phyloP scores from a whole-genome alignment of 2,797 vertebrate genomes.

The Acanthopagrus latus region DNA sequence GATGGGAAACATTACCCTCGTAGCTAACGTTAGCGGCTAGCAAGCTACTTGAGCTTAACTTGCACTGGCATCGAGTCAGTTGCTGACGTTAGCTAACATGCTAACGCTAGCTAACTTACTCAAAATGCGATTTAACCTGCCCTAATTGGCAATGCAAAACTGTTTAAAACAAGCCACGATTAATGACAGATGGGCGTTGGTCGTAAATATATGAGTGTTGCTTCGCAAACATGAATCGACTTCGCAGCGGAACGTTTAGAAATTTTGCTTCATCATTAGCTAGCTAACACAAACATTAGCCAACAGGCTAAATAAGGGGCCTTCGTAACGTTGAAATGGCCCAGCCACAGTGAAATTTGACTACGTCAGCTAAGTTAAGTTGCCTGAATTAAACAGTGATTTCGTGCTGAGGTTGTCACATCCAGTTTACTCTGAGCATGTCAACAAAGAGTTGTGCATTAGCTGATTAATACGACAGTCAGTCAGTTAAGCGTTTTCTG shows the following conservation, averaged over 20 bases:
- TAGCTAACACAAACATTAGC: conserved; percentile 79
- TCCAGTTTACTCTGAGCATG: not conserved
- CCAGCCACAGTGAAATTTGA: not conserved
- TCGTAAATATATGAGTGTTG: not conserved
- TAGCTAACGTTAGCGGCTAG: conserved; percentile 69
- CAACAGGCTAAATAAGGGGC: conserved; percentile 59
- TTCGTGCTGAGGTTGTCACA: not conserved
- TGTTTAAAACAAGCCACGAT: not conserved
- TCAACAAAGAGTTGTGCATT: not conserved
- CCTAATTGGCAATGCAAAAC: not conserved
- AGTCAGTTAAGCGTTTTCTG: conserved; percentile 15
- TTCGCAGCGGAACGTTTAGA: conserved; percentile 28
- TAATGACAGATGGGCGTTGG: not conserved
- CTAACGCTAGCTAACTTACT: conserved; percentile 63
- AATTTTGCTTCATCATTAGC: conserved; percentile 84
- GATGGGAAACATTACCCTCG: conserved; percentile 47
- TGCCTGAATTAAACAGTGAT: not conserved
- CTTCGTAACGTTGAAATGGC: conserved; percentile 44
- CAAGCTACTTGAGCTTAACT: conserved; percentile 58
- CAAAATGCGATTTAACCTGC: conserved; percentile 30
- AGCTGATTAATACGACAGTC: conserved; percentile 12
- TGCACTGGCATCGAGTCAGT: conserved; percentile 60
- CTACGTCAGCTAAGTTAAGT: conserved; percentile 20
- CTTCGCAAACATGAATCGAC: not conserved
- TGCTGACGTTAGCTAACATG: conserved; percentile 64